Evolutionary conservation across 2,113 vertebrate genomes (phyloP).

Genomic region (Scortum barcoo): DNA sequence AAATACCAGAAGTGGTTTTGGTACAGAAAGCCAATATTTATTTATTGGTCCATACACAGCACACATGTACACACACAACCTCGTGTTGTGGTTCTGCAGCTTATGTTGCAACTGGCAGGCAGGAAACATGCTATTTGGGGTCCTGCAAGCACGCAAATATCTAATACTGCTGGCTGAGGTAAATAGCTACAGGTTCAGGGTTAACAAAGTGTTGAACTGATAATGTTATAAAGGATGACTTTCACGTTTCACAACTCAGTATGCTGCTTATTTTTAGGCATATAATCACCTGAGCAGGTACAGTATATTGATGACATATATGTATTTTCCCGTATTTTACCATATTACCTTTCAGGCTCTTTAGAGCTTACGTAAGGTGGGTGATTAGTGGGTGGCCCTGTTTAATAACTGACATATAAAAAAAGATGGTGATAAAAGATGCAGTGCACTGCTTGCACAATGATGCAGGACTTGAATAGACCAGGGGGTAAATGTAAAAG

Average conservation of each 20-base stretch:
- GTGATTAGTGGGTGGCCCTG: background rate
- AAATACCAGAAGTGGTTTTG: slow-evolving; percentile 1
- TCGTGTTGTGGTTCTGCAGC: background rate
- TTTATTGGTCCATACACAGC: too few species aligned
- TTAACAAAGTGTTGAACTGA: background rate
- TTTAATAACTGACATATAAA: background rate
- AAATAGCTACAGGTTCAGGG: background rate
- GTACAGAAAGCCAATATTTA: slow-evolving; percentile 4
- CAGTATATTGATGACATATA: background rate
- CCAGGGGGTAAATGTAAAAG: too few species aligned
- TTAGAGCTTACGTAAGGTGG: background rate
- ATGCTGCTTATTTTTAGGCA: too few species aligned
- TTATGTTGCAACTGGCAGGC: background rate
- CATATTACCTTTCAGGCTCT: background rate
- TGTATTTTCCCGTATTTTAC: background rate
- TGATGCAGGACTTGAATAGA: too few species aligned
- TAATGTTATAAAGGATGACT: too few species aligned
- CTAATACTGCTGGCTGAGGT: background rate
- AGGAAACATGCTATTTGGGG: background rate
- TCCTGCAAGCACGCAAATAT: background rate
- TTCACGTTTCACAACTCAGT: too few species aligned
- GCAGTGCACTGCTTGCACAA: background rate
- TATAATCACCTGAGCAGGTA: background rate
- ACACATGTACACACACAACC: background rate
- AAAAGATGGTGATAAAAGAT: background rate